Percentiles rank a stretch among this genome's conserved stretches.
These are phyloP conservation scores for Drosophila mayri DNA, from an alignment of 1,140 invertebrate species.

Conservation along the genomic window DNA sequence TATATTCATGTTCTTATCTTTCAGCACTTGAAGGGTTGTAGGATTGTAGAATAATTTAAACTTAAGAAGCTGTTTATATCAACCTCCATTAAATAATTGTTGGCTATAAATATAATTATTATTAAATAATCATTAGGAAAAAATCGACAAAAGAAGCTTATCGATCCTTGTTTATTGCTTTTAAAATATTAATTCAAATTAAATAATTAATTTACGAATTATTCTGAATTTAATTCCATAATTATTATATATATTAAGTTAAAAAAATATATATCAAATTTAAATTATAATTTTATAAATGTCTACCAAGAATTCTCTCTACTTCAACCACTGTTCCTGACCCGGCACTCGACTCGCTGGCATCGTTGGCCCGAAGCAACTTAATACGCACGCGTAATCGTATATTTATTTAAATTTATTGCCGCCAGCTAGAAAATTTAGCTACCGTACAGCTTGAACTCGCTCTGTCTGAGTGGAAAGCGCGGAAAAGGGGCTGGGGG, in stretches of 20 bases:
- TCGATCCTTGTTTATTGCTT: too few relatives aligned
- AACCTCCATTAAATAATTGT: too few relatives aligned
- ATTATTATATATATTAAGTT: background rate
- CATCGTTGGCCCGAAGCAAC: constrained; percentile 66
- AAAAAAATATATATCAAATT: background rate
- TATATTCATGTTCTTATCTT: too few relatives aligned
- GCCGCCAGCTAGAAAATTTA: constrained; percentile 69
- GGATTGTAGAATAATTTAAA: too few relatives aligned
- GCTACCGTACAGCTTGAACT: constrained; percentile 52
- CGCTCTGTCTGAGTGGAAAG: constrained; percentile 26
- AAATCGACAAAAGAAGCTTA: too few relatives aligned
- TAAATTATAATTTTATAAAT: too few relatives aligned
- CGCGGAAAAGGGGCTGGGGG: background rate
- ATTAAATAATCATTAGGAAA: background rate
- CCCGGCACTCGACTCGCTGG: constrained; percentile 28
- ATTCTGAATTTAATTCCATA: background rate
- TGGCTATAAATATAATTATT: background rate
- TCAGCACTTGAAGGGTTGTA: too few relatives aligned
- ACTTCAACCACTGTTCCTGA: constrained; percentile 27
- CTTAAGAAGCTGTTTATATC: too few relatives aligned
- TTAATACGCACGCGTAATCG: constrained; percentile 83
- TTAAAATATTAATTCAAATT: too few relatives aligned
- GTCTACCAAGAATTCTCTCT: background rate
- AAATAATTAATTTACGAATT: background rate
- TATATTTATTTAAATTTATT: constrained; percentile 84